Base-by-base conservation (phyloP, 2,797 vertebrate genomes). In the Melanotaenia pygmaea region DNA sequence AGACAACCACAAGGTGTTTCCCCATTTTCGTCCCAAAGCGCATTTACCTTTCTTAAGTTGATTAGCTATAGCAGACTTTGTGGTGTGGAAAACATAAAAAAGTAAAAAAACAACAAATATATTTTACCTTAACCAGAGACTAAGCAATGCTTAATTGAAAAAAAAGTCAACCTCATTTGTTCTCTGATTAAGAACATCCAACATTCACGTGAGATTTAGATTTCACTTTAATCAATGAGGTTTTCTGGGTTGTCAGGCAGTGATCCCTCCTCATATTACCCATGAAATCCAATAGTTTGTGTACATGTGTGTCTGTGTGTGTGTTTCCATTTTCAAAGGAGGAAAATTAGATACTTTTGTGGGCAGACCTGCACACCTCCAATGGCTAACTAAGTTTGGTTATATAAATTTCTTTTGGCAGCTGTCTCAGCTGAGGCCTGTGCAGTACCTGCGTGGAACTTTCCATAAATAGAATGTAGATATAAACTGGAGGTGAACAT, bases 121-220 rank as follows among this genome's bases (percentile, higher is more conserved):
- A 59, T 76, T 85, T 85, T 84, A 86, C 71, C 89, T 78, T 84
- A 82, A 88, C 0, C 32, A 67, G 72, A 77, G 65, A 24, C 28
- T 64, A 83, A 67, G 77, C 72, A 74, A 43, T 71, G 76, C 77
- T 84, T 82, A 81, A 86, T 51, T 53, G 38, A 79, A 72, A 62
- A 88, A 86, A 84, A 74, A 81, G 54, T 57, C 70, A 62, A 75
- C 43, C 47, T 83, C 82, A 88, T 86, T 86, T 87, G 75, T 71
- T 88, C 67, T 78, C 66, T 69, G 78, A 81, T 74, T 64, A 66
- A 64, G 70, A 59, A 77, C 32, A 43, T 68, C 65, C 76, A 63
- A 40, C 59, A 58, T 80, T 70, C 61, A 56, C 59, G 59, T 72
- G 70, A 84, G 83, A 77, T 58, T 43, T 65, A 34, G 67, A 79